Percentiles rank a stretch among this genome's conserved stretches.
Evolutionary conservation across 2,113 vertebrate species (phyloP).

Genomic region (Benitochromis conjunctus): DNA sequence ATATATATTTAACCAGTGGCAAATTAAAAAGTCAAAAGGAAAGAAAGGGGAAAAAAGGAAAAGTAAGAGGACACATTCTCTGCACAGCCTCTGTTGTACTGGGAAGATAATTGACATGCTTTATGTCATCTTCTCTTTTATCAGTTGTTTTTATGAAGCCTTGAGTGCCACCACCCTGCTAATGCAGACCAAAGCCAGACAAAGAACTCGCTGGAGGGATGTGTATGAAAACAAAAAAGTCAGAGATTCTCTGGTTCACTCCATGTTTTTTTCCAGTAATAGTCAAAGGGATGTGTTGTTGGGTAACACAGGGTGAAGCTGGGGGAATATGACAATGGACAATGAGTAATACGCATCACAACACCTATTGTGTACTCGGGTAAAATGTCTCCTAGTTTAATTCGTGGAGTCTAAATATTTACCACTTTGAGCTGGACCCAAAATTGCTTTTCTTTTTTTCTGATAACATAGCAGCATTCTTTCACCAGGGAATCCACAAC

Average conservation of each 20-base stretch:
- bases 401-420: constrained; percentile 44
- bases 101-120: constrained; percentile 18
- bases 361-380: constrained; percentile 56
- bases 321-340: constrained; percentile 62
- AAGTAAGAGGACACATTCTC: background rate
- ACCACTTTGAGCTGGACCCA: constrained; percentile 30
- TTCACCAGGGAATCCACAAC: constrained; percentile 46
- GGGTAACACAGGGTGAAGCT: constrained; percentile 52
- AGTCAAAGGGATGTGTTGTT: constrained; percentile 27
- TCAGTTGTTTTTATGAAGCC: constrained; percentile 9
- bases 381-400: constrained; percentile 45
- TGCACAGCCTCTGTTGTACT: background rate
- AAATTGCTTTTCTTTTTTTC: background rate
- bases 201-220: constrained; percentile 15
- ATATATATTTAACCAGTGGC: background rate
- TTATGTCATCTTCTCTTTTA: constrained; percentile 23
- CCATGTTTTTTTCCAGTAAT: constrained; percentile 58
- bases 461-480: background rate
- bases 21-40: background rate
- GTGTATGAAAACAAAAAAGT: constrained; percentile 35
- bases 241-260: constrained; percentile 15
- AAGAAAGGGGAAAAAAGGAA: background rate
- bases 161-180: background rate
- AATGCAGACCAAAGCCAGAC: constrained; percentile 14
- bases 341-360: constrained; percentile 51